Evolutionary conservation across 2,113 vertebrate species (phyloP).

Genomic region (Etheostoma spectabile): DNA sequence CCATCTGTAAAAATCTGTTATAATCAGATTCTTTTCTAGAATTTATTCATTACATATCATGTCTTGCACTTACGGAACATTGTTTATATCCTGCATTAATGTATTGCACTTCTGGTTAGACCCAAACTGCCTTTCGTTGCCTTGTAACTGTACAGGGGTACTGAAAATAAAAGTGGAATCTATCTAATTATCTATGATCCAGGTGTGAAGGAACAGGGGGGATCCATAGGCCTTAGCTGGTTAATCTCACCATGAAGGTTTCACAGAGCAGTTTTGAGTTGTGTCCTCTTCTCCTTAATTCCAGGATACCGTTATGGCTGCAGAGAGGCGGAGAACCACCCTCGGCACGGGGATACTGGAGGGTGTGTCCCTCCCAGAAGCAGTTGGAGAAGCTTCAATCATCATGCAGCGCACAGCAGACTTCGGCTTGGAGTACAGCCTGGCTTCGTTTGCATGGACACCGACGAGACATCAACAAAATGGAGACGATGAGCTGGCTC

Average conservation of each 20-base stretch:
- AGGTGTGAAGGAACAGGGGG: not conserved
- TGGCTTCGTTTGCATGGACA: conserved; percentile 82
- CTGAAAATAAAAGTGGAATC: too few relatives aligned
- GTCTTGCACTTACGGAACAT: too few relatives aligned
- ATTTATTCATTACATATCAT: too few relatives aligned
- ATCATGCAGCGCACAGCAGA: conserved; percentile 88
- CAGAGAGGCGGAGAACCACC: conserved; percentile 90
- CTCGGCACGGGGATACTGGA: conserved; percentile 90
- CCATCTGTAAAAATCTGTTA: too few relatives aligned
- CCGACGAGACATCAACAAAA: conserved; percentile 93
- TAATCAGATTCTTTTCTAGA: too few relatives aligned
- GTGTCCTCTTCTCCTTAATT: not conserved
- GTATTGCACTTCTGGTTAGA: too few relatives aligned
- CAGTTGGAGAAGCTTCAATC: conserved; percentile 89
- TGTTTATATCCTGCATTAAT: too few relatives aligned
- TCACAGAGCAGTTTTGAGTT: not conserved
- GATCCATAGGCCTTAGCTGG: not conserved
- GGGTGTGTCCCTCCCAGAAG: conserved; percentile 82
- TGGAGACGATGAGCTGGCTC: conserved; percentile 91
- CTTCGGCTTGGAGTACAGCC: conserved; percentile 85
- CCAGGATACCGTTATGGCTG: conserved; percentile 89
- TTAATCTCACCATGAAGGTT: not conserved
- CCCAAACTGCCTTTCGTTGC: too few relatives aligned
- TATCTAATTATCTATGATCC: too few relatives aligned
- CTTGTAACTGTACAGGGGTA: too few relatives aligned